phyloP scores from a whole-genome alignment of 1,140 invertebrate species.

The Pseudomyrmex cubaensis region DNA sequence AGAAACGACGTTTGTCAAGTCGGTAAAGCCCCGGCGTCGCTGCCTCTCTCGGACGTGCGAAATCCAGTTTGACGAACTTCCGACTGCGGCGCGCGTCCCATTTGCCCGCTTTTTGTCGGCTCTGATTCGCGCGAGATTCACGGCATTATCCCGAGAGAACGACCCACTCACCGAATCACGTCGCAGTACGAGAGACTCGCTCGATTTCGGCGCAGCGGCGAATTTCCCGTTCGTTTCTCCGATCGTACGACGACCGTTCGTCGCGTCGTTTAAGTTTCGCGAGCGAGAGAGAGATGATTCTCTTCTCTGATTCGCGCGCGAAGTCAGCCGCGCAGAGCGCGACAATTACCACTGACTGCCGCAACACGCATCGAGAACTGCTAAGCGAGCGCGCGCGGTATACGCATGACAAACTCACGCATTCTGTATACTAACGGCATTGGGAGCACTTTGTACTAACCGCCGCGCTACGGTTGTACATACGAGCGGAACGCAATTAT shows the following conservation, averaged over 20 bases:
- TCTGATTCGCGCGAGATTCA: constrained; percentile 20
- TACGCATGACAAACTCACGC: constrained; percentile 52
- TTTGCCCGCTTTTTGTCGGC: constrained; percentile 23
- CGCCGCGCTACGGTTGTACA: background rate
- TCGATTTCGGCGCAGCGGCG: background rate
- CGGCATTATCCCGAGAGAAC: constrained; percentile 32
- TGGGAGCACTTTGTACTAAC: constrained; percentile 37
- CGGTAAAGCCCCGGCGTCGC: constrained; percentile 4
- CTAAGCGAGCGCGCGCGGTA: constrained; percentile 22
- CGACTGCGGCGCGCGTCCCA: background rate
- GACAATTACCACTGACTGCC: constrained; percentile 45
- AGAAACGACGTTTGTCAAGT: constrained; percentile 36
- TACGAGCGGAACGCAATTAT: constrained; percentile 47
- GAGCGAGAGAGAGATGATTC: background rate
- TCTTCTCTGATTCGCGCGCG: background rate
- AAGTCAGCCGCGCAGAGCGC: constrained; percentile 1
- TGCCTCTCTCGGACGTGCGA: constrained; percentile 8
- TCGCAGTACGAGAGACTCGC: no score
- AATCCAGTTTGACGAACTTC: constrained; percentile 30
- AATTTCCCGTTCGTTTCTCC: background rate
- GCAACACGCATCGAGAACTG: constrained; percentile 39
- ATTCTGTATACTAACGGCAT: constrained; percentile 33
- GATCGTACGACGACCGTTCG: background rate
- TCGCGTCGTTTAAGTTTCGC: background rate
- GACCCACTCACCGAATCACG: constrained; percentile 5